A percentile compares a stretch with the other conserved stretches of the same genome.
These are phyloP conservation scores for Gambusia affinis DNA, from an alignment of 2,113 vertebrate genomes.

Conservation along the genomic window DNA sequence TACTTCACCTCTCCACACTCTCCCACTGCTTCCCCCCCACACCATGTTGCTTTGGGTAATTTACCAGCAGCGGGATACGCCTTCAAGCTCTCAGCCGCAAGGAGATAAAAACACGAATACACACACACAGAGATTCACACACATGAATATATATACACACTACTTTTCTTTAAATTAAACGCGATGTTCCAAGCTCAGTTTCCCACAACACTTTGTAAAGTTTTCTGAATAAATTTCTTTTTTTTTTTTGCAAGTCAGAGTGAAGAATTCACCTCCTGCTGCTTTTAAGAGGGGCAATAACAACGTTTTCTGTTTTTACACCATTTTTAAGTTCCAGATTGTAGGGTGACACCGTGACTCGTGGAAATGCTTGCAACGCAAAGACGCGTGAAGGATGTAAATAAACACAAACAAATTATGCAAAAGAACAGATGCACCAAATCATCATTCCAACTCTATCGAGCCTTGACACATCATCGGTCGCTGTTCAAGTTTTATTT, in stretches of 20 bases:
- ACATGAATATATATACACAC: not conserved
- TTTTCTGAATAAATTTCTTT: slow-evolving; percentile 36
- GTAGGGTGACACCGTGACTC: not conserved
- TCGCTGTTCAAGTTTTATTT: slow-evolving; percentile 9
- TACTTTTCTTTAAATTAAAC: slow-evolving; percentile 45
- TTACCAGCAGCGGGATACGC: slow-evolving; percentile 67
- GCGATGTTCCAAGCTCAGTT: slow-evolving; percentile 38
- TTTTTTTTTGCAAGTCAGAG: slow-evolving; percentile 23
- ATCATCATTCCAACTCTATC: not conserved
- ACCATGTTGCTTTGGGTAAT: slow-evolving; percentile 69
- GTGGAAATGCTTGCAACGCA: slow-evolving; percentile 12
- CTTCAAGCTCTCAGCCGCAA: slow-evolving; percentile 60
- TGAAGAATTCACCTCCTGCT: slow-evolving; percentile 24
- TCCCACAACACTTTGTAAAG: slow-evolving; percentile 37
- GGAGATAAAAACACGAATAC: slow-evolving; percentile 57
- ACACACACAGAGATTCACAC: slow-evolving; percentile 1
- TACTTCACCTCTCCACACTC: slow-evolving; percentile 40
- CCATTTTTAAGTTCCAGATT: slow-evolving; percentile 7
- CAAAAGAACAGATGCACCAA: not conserved
- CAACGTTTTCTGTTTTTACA: slow-evolving; percentile 10
- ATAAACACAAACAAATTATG: slow-evolving; percentile 8
- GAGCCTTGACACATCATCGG: not conserved
- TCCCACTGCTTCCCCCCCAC: slow-evolving; percentile 47
- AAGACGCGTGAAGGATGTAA: slow-evolving; percentile 15
- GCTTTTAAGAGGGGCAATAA: not conserved